Conservation (phyloP, 2,113 vertebrate genomes). For the Nesogale talazaci region DNA sequence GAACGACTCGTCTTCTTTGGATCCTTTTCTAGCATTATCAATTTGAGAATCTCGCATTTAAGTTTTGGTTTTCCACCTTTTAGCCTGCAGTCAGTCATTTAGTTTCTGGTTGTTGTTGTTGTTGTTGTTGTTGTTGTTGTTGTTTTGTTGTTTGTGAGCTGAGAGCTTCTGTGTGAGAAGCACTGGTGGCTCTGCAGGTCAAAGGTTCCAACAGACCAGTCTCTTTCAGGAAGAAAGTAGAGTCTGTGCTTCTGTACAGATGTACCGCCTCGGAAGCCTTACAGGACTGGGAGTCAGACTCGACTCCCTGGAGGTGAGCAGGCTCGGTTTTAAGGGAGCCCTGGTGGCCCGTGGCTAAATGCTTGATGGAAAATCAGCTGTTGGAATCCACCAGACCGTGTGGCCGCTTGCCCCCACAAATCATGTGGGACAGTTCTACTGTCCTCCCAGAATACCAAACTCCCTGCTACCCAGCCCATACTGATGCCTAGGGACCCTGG, state of each 20-base stretch:
- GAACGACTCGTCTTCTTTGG: neutral
- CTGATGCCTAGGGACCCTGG: too few species aligned
- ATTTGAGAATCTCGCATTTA: neutral
- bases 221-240: too few species aligned
- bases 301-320: too few species aligned
- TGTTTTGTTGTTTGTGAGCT: too few species aligned
- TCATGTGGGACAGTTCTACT: neutral
- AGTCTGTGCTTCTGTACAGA: too few species aligned
- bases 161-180: too few species aligned
- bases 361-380: neutral
- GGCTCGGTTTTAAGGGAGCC: neutral
- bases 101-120: neutral
- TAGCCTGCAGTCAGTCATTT: neutral
- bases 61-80: neutral
- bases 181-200: too few species aligned
- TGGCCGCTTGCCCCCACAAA: neutral
- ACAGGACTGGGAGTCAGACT: too few species aligned
- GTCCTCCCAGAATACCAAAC: neutral
- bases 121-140: too few species aligned
- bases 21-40: conserved; percentile 2
- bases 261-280: too few species aligned
- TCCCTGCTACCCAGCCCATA: too few species aligned
- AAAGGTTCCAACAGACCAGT: too few species aligned
- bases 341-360: neutral
- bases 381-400: neutral